Conservation (phyloP, 2,888 invertebrate genomes). For the Trypoxylon attenuatum region DNA sequence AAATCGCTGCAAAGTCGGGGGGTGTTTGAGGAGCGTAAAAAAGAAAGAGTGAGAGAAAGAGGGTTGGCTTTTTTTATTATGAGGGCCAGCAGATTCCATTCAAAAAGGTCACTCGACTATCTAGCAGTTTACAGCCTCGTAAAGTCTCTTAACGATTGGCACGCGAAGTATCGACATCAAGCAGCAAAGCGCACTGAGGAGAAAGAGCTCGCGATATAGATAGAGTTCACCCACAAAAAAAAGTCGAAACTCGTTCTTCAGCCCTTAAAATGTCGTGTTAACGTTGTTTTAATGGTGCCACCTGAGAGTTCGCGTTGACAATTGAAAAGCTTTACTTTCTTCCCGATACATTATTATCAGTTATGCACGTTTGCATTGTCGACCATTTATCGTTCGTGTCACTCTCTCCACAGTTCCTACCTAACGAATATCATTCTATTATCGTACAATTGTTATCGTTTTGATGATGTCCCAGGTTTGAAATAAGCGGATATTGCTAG, state of each 20-base stretch:
- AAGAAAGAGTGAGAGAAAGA: slow-evolving; percentile 3
- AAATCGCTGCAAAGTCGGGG: neutral
- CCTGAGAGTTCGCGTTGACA: slow-evolving; percentile 9
- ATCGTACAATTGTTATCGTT: too few relatives aligned
- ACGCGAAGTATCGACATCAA: slow-evolving; percentile 35
- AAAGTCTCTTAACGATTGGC: slow-evolving; percentile 51
- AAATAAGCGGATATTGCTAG: too few relatives aligned
- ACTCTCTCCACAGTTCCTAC: too few relatives aligned
- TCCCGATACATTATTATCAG: too few relatives aligned
- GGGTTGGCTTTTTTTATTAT: slow-evolving; percentile 18
- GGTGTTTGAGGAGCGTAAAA: too few relatives aligned
- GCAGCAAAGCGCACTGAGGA: neutral
- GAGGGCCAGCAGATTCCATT: slow-evolving; percentile 29
- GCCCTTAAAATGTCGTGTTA: slow-evolving; percentile 38
- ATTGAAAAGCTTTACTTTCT: neutral
- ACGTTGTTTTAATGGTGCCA: slow-evolving; percentile 28
- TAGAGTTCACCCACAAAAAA: neutral
- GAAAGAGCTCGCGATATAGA: neutral
- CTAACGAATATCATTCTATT: too few relatives aligned
- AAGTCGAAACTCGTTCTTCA: neutral
- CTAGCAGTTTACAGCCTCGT: slow-evolving; percentile 43
- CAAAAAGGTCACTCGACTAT: slow-evolving; percentile 49
- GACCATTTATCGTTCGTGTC: too few relatives aligned
- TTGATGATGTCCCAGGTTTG: too few relatives aligned
- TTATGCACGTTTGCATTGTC: too few relatives aligned